Evolutionary conservation across 2,888 invertebrate genomes (phyloP), one percentile per base, ranked within the genome.

Genomic region (Drosophila vallismaia): DNA sequence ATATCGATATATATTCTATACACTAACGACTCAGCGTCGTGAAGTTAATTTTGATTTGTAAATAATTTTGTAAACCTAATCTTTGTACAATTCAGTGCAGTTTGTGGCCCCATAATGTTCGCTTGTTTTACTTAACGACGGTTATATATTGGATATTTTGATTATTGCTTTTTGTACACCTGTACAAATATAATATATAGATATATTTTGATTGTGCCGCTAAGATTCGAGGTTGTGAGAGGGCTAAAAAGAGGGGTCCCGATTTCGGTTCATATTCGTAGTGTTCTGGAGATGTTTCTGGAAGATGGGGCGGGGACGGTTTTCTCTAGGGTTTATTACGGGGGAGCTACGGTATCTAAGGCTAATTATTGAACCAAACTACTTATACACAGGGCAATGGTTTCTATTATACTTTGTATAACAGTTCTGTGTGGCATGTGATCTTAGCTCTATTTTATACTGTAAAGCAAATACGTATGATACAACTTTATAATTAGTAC

Each of bases 321-420:
- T 28, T 14, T 19, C 3, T 10, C 24, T 28, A n/a, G 1, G 62
- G 49, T n/a, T 10, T 28, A 8, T 29, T 29, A 9, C 2, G 44
- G 36, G 33, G 28, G 6, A 28, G 44, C 48, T 49, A 67, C 26
- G 28, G 5, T 55, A 36, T 24, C 48, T 52, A 62, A 40, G 31
- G 31, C 67, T 66, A 66, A 33, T 46, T 51, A 14, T 63, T 63
- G 77, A 69, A 71, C 71, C 77, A 74, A 78, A 74, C 77, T 79
- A 78, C 71, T 70, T 72, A 64, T 77, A 76, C 76, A 75, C 58
- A 55, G 46, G 52, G 49, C 24, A 55, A 63, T 24, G 29, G 8
- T 36, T 26, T 48, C 9, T 33, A 6, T 42, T 7, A 26, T 14
- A 10, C 14, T 12, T 40, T 45, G 55, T 56, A 67, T 52, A 49